Percentiles rank a stretch among this genome's conserved stretches.
Conservation (phyloP, 2,888 invertebrate genomes). For the Esperia sulphurella region DNA sequence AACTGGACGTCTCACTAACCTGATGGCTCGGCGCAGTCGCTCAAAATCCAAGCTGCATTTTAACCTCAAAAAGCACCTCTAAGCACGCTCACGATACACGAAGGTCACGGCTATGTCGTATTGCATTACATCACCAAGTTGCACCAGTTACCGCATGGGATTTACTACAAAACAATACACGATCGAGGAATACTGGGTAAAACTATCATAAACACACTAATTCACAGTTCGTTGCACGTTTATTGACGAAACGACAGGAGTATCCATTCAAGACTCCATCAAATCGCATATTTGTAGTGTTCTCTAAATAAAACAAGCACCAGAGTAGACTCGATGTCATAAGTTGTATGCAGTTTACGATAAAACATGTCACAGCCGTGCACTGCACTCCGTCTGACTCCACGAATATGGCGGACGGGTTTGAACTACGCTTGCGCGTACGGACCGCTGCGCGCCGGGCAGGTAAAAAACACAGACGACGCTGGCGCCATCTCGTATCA, state of each 20-base stretch:
- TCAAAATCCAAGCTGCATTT: slow-evolving; percentile 76
- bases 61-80: slow-evolving; percentile 75
- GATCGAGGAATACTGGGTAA: slow-evolving; percentile 64
- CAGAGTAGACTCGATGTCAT: slow-evolving; percentile 56
- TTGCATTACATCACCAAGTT: slow-evolving; percentile 71
- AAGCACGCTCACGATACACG: slow-evolving; percentile 66
- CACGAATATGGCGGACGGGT: slow-evolving; percentile 79
- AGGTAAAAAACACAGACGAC: slow-evolving; percentile 54
- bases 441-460: slow-evolving; percentile 35
- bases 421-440: slow-evolving; percentile 73
- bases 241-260: slow-evolving; percentile 64
- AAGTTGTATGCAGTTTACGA: slow-evolving; percentile 67
- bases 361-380: slow-evolving; percentile 73
- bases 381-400: slow-evolving; percentile 76
- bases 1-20: slow-evolving; percentile 64
- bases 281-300: slow-evolving; percentile 62
- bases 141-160: slow-evolving; percentile 56
- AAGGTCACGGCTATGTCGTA: slow-evolving; percentile 75
- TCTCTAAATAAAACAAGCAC: slow-evolving; percentile 55
- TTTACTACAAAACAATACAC: slow-evolving; percentile 62
- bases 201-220: slow-evolving; percentile 75
- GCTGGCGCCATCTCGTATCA: slow-evolving; percentile 43
- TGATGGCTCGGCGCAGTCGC: slow-evolving; percentile 73
- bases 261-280: slow-evolving; percentile 52
- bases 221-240: slow-evolving; percentile 74